Evolutionary conservation across 2,113 vertebrate genomes (phyloP).

Genomic region (Centrocercus urophasianus): DNA sequence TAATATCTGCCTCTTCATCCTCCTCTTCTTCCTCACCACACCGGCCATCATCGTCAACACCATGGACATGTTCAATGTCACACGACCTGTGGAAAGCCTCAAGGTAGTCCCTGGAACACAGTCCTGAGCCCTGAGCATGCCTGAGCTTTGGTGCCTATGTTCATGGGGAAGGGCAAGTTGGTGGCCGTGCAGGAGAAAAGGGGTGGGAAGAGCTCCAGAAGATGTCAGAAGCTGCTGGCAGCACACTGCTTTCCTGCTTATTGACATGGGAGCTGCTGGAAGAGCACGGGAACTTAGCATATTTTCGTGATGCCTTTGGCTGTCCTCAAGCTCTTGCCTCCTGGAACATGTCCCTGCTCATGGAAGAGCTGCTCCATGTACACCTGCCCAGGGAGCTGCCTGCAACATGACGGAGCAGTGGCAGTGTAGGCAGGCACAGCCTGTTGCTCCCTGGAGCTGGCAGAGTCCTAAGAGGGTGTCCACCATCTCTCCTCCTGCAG

Average conservation of each 20-base stretch:
- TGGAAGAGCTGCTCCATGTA: not conserved
- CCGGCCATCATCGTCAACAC: conserved; percentile 98
- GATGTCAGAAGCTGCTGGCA: not conserved
- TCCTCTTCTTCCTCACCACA: conserved; percentile 98
- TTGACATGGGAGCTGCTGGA: not conserved
- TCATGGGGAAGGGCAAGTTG: not conserved
- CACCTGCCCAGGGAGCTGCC: not conserved
- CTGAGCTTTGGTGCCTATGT: not conserved
- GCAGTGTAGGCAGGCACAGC: too few species aligned
- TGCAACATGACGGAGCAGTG: not conserved
- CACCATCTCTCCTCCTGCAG: conserved; percentile 69
- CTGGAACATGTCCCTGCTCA: not conserved
- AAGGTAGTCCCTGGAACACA: conserved; percentile 73
- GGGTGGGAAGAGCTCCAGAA: not conserved
- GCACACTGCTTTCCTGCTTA: not conserved
- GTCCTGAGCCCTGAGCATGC: not conserved
- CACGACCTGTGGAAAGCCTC: conserved; percentile 90
- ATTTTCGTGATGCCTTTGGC: not conserved
- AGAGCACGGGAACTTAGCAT: not conserved
- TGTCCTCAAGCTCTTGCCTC: not conserved
- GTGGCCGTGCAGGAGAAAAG: not conserved
- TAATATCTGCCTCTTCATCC: conserved; percentile 93
- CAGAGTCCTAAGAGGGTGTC: not conserved
- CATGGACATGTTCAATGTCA: conserved; percentile 98
- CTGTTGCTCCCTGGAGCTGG: not conserved